Evolutionary conservation across 2,113 vertebrate genomes (phyloP).

Genomic region (Pangasianodon hypophthalmus): DNA sequence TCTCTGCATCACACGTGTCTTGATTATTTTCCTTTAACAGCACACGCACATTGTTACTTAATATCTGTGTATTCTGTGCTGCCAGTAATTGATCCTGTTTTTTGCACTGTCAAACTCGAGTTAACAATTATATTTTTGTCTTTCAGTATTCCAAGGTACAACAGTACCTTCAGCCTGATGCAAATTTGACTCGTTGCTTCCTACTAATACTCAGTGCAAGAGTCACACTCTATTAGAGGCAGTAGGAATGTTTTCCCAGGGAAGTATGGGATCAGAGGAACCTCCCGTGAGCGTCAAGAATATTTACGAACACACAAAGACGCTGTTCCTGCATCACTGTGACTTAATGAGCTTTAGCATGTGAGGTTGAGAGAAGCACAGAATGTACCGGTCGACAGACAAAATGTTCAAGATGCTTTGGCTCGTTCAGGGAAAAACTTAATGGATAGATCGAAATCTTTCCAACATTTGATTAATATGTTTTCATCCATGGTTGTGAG

Average conservation of each 20-base stretch:
- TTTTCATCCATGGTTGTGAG: background rate
- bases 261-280: constrained; percentile 68
- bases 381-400: constrained; percentile 48
- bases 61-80: background rate
- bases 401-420: constrained; percentile 50
- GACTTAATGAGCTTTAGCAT: constrained; percentile 63
- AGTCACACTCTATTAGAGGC: constrained; percentile 61
- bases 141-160: too few species aligned
- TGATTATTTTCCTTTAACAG: background rate
- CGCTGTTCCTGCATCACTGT: constrained; percentile 43
- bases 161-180: background rate
- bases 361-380: constrained; percentile 28
- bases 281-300: constrained; percentile 25
- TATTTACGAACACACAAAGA: constrained; percentile 17
- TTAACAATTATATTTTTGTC: background rate
- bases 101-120: background rate
- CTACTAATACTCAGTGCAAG: constrained; percentile 43
- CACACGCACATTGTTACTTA: background rate
- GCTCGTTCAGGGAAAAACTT: background rate
- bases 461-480: constrained; percentile 30
- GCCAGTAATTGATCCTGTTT: background rate
- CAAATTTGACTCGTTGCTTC: background rate
- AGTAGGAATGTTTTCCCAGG: constrained; percentile 70
- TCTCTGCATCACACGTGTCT: background rate
- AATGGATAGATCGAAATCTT: background rate